A percentile compares a stretch with the other conserved stretches of the same genome.
Evolutionary conservation across 2,113 vertebrate species (phyloP).

Genomic region (Triplophysa tibetana): DNA sequence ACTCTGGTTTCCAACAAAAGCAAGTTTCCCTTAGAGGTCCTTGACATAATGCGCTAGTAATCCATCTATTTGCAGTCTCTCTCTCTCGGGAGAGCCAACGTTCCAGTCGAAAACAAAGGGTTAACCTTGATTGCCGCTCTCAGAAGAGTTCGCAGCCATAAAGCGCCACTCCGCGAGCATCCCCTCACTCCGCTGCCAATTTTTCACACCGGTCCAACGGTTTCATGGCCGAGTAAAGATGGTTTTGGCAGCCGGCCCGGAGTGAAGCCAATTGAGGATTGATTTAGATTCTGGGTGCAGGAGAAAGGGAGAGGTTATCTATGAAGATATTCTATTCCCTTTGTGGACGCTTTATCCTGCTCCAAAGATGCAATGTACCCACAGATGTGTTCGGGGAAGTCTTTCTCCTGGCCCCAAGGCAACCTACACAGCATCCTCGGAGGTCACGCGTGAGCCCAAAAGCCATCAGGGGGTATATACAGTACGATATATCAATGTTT

Average conservation of each 20-base stretch:
- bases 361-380: slow-evolving; percentile 57
- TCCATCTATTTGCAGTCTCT: slow-evolving; percentile 13
- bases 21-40: background rate
- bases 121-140: slow-evolving; percentile 35
- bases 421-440: slow-evolving; percentile 17
- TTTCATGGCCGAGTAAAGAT: slow-evolving; percentile 56
- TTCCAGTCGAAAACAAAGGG: slow-evolving; percentile 23
- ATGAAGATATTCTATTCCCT: slow-evolving; percentile 51
- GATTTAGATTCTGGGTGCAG: slow-evolving; percentile 41
- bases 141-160: slow-evolving; percentile 18
- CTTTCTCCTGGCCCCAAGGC: background rate
- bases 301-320: slow-evolving; percentile 43
- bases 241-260: slow-evolving; percentile 62
- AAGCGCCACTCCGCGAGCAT: slow-evolving; percentile 11
- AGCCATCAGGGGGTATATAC: slow-evolving; percentile 23
- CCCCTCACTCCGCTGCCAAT: slow-evolving; percentile 15
- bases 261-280: slow-evolving; percentile 43
- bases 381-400: slow-evolving; percentile 40
- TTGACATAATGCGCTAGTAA: slow-evolving; percentile 9
- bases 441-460: slow-evolving; percentile 19
- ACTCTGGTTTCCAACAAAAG: background rate
- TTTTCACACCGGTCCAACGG: slow-evolving; percentile 44
- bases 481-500: background rate
- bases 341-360: slow-evolving; percentile 56
- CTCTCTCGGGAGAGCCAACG: background rate